These are phyloP conservation scores for Hippoglossus stenolepis DNA, from an alignment of 2,113 vertebrate species.

Conservation along the genomic window DNA sequence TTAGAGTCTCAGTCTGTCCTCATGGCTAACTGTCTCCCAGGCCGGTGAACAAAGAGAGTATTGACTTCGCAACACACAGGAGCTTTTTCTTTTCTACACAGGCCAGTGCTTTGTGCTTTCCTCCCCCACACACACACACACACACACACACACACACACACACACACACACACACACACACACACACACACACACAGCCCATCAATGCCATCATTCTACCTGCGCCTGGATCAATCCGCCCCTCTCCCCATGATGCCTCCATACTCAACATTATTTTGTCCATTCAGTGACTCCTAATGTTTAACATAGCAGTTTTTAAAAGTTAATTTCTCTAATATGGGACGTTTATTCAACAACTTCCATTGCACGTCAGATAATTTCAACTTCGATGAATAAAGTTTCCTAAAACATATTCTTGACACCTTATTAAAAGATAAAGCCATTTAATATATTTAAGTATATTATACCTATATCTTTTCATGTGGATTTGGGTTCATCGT, in stretches of 20 bases:
- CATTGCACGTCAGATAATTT: too few species aligned
- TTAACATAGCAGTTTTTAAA: neutral
- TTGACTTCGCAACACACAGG: conserved; percentile 73
- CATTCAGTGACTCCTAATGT: neutral
- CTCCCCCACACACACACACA: conserved; percentile 17
- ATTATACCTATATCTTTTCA: too few species aligned
- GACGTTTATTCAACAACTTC: neutral
- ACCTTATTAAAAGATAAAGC: too few species aligned
- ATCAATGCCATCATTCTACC: conserved; percentile 30
- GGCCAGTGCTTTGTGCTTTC: conserved; percentile 71
- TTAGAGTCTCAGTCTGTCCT: conserved; percentile 64
- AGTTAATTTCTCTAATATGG: neutral
- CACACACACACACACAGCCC: conserved; percentile 24
- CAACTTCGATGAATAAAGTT: too few species aligned
- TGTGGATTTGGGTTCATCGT: too few species aligned
- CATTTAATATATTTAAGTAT: too few species aligned
- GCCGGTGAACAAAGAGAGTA: conserved; percentile 73
- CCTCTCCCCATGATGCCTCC: neutral
- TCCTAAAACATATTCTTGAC: too few species aligned
- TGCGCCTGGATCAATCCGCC: conserved; percentile 18
- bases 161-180: conserved; percentile 23
- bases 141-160: conserved; percentile 24
- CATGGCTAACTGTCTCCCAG: conserved; percentile 70
- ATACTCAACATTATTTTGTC: neutral
- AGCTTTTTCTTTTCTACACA: conserved; percentile 72